These are phyloP conservation scores for Stichopus horrens DNA, from an alignment of 53 echinoderm and acorn worm genomes.

Conservation along the genomic window DNA sequence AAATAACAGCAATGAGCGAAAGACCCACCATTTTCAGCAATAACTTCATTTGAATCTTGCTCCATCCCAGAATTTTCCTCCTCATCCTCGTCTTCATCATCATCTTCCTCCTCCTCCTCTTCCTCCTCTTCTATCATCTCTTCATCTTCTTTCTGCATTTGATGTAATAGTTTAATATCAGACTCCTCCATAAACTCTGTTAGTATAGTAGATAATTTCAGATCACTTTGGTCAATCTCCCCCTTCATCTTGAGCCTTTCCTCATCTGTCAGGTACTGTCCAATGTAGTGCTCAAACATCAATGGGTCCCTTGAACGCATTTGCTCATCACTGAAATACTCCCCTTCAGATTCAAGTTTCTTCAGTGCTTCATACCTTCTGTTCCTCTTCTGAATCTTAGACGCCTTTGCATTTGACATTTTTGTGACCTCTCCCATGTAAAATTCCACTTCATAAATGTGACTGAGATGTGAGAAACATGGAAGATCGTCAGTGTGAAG, in stretches of 20 bases:
- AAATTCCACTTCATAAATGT: conserved; percentile 78
- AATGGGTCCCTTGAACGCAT: conserved; percentile 88
- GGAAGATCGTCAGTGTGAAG: conserved; percentile 60
- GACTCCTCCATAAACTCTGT: conserved; percentile 81
- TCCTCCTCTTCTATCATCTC: conserved; percentile 86
- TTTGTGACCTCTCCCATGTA: conserved; percentile 65
- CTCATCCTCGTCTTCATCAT: conserved; percentile 51
- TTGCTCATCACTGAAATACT: conserved; percentile 78
- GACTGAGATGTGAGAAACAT: conserved; percentile 53
- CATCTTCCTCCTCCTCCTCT: conserved; percentile 62
- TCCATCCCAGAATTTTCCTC: conserved; percentile 59
- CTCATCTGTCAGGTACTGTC: conserved; percentile 83
- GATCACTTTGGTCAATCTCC: conserved; percentile 61
- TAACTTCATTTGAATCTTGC: conserved; percentile 54
- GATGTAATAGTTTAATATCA: conserved; percentile 63
- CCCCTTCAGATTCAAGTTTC: conserved; percentile 74
- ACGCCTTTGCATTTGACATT: conserved; percentile 52
- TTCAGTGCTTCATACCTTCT: conserved; percentile 88
- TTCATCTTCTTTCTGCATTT: conserved; percentile 78
- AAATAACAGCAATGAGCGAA: conserved; percentile 66
- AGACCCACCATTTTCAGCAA: conserved; percentile 70
- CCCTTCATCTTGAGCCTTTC: conserved; percentile 58
- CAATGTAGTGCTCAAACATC: conserved; percentile 89
- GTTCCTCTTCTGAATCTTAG: conserved; percentile 54
- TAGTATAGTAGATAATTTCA: conserved; percentile 82